A percentile compares a stretch with the other conserved stretches of the same genome.
Conservation (phyloP, 2,888 invertebrate genomes). For the Smittia sp. region DNA sequence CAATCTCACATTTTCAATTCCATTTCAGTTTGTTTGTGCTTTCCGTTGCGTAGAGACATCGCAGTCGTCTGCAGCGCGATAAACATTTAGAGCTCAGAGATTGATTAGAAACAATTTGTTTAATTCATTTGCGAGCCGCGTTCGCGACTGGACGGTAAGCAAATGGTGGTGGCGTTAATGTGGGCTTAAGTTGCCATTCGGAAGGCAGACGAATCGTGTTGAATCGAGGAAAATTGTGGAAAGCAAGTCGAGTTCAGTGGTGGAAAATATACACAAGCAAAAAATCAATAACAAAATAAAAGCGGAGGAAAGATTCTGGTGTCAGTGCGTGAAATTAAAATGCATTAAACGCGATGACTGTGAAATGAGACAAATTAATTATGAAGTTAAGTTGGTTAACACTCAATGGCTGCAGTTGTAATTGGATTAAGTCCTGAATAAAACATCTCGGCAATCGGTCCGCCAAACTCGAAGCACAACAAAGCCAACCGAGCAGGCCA, state of each 20-base stretch:
- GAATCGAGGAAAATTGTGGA: not conserved
- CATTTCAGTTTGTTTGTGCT: slow-evolving; percentile 19
- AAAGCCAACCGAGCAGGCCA: not conserved
- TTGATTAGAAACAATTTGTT: slow-evolving; percentile 29
- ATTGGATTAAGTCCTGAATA: slow-evolving; percentile 31
- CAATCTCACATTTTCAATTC: not conserved
- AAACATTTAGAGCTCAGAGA: not conserved
- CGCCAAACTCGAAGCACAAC: not conserved
- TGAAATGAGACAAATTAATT: slow-evolving; percentile 26
- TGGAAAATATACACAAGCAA: not conserved
- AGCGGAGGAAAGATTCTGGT: not conserved
- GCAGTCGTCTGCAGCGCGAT: not conserved
- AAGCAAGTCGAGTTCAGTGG: not conserved
- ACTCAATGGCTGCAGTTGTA: not conserved
- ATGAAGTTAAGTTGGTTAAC: slow-evolving; percentile 26
- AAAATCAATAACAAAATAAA: slow-evolving; percentile 6
- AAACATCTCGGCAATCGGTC: not conserved
- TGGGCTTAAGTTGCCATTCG: not conserved
- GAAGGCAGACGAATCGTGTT: not conserved
- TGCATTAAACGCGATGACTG: not conserved
- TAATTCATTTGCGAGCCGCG: not conserved
- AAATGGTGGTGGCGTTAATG: not conserved
- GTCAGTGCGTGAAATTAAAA: slow-evolving; percentile 1
- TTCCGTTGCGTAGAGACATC: slow-evolving; percentile 28
- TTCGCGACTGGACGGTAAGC: not conserved